Evolutionary conservation across 2,797 vertebrate genomes (phyloP), one percentile per base, ranked within the genome.

Genomic region (Agapornis canus): DNA sequence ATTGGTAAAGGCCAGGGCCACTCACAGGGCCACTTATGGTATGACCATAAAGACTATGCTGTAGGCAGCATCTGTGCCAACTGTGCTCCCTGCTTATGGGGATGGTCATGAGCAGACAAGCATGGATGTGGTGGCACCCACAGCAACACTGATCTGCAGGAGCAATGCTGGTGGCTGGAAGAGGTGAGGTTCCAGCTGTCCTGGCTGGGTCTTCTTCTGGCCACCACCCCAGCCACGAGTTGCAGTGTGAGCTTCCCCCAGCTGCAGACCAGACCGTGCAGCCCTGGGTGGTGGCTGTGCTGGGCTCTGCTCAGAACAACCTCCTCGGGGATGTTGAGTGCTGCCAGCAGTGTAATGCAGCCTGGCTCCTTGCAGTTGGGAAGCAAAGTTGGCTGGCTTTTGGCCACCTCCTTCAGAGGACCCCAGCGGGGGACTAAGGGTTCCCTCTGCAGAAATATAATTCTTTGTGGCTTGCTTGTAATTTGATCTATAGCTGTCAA

Each of bases 351-450:
- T 23, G 63, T 90, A 90, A 91, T 10, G 23, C 80, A 90, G 69
- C 84, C 65, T 80, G 89, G 79, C 65, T 91, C 65, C 82, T 90
- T 92, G 47, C 82, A 76, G 59, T 13, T 92, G 88, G 73, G 85
- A 73, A 96, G 80, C 61, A 91, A 76, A 92, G 63, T 63, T 57
- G 90, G 51, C 70, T 96, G 95, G 95, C 82, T 69, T 78, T 81
- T 59, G 66, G 85, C 94, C 95, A 90, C 69, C 42, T 31, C 80
- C 90, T 96, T 95, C 88, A 79, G 42, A 82, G 82, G 47, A 96
- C 19, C 95, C 47, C 88, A 82, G 77, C 1, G 3, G 82, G 77
- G 54, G 47, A 65, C 69, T 48, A 54, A 88, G 88, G 59, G 77
- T 72, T 94, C 90, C 65, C 90, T 76, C 91, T 51, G 14, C 80